Evolutionary conservation across 2,797 vertebrate genomes (phyloP).

Genomic region (Rhinogobio ventralis): DNA sequence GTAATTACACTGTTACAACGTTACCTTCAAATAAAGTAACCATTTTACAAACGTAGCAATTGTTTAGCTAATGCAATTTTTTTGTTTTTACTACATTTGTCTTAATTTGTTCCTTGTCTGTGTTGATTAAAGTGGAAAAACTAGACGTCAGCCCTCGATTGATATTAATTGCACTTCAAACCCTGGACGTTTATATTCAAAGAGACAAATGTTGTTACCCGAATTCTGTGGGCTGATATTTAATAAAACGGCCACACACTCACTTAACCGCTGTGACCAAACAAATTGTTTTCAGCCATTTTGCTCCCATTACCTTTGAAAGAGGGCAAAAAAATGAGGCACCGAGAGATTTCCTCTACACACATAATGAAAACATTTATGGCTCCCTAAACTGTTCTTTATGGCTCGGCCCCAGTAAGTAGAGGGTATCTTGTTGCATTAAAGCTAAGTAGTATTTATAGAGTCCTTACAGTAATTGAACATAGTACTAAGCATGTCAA

Average conservation of each 20-base stretch:
- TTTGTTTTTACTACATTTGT: neutral
- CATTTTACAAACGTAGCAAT: conserved; percentile 11
- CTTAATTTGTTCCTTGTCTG: neutral
- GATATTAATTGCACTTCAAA: conserved; percentile 33
- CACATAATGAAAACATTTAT: conserved; percentile 69
- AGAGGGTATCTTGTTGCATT: conserved; percentile 67
- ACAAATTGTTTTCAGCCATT: conserved; percentile 70
- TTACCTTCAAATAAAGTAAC: too few relatives aligned
- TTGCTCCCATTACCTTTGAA: conserved; percentile 63
- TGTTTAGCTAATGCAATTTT: neutral
- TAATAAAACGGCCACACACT: conserved; percentile 60
- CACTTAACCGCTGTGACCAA: conserved; percentile 70
- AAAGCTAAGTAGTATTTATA: conserved; percentile 67
- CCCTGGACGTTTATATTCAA: conserved; percentile 24
- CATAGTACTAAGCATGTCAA: conserved; percentile 61
- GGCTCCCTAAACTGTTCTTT: conserved; percentile 64
- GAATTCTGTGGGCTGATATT: conserved; percentile 41
- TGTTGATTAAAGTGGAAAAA: conserved; percentile 1
- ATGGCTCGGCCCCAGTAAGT: conserved; percentile 63
- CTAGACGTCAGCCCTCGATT: neutral
- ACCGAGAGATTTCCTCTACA: conserved; percentile 64
- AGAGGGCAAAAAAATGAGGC: conserved; percentile 56
- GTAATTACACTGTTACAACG: neutral
- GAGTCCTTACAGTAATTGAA: conserved; percentile 61
- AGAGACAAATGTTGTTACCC: conserved; percentile 27